phyloP scores from a whole-genome alignment of 1,140 invertebrate species.

The Drosophila nigrodunni region DNA sequence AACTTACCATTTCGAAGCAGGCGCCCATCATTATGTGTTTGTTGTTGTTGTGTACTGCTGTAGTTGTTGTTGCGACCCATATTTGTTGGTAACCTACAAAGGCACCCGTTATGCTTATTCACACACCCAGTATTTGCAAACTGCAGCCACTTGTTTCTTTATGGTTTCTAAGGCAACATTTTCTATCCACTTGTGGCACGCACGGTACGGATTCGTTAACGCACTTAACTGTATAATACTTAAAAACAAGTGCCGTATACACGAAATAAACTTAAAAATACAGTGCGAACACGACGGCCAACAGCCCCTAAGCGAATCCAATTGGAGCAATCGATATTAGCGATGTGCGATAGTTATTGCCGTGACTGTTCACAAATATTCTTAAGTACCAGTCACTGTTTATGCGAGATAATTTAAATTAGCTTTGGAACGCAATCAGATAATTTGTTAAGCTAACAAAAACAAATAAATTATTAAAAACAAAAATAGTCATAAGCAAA shows the following conservation, averaged over 20 bases:
- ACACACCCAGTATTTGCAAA: slow-evolving; percentile 3
- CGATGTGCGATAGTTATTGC: slow-evolving; percentile 19
- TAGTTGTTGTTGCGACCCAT: slow-evolving; percentile 58
- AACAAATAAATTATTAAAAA: not conserved
- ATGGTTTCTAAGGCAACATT: slow-evolving; percentile 19
- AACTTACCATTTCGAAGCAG: slow-evolving; percentile 63
- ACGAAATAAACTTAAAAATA: slow-evolving; percentile 21
- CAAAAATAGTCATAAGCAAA: not conserved
- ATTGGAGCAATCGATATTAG: slow-evolving; percentile 27
- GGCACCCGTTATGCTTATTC: slow-evolving; percentile 37
- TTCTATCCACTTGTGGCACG: not conserved
- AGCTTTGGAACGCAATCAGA: not conserved
- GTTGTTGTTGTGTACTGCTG: slow-evolving; percentile 35
- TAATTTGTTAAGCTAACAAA: not conserved
- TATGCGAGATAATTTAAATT: not conserved
- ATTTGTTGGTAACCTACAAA: slow-evolving; percentile 17
- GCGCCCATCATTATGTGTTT: slow-evolving; percentile 27
- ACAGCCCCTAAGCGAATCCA: slow-evolving; percentile 19
- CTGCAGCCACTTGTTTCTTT: slow-evolving; percentile 16
- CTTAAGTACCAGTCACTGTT: not conserved
- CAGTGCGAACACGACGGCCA: slow-evolving; percentile 18
- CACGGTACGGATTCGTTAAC: not conserved
- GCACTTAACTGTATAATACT: slow-evolving; percentile 7
- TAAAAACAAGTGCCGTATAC: slow-evolving; percentile 6
- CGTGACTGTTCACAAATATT: slow-evolving; percentile 5